These are phyloP conservation scores for Drosophila tripunctata DNA, from an alignment of 2,888 invertebrate species.

Conservation along the genomic window DNA sequence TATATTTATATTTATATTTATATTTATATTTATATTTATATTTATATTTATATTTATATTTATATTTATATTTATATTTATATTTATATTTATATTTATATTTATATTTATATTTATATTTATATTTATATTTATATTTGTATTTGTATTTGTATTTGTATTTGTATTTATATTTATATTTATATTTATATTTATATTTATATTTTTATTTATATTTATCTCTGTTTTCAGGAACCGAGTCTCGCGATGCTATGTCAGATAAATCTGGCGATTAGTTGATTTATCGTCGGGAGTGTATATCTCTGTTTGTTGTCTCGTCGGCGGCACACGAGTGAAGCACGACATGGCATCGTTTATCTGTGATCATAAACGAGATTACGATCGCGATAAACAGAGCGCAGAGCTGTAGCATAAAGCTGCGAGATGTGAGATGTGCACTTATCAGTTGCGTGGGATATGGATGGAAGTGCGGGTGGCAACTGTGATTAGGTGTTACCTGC, in stretches of 20 bases:
- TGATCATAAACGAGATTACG: constrained; percentile 47
- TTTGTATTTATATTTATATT: not conserved
- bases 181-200: not conserved
- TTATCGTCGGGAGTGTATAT: not conserved
- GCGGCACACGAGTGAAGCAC: constrained; percentile 24
- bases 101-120: not conserved
- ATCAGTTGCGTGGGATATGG: constrained; percentile 60
- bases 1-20: not conserved
- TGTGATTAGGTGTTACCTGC: constrained; percentile 24
- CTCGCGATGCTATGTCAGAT: not conserved
- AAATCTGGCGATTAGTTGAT: not conserved
- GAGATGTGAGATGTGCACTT: constrained; percentile 57
- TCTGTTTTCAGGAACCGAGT: not conserved
- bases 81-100: not conserved
- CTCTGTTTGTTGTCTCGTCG: not conserved
- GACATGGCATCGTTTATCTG: constrained; percentile 28
- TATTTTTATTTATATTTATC: not conserved
- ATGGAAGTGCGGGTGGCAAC: constrained; percentile 47
- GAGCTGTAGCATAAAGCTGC: constrained; percentile 51
- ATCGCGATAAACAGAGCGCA: constrained; percentile 42
- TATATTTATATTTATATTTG: not conserved
- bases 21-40: not conserved
- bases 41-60: not conserved
- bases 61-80: not conserved
- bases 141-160: not conserved